Evolutionary conservation across 2,888 invertebrate genomes (phyloP).

Genomic region (Scaeva pyrastri): DNA sequence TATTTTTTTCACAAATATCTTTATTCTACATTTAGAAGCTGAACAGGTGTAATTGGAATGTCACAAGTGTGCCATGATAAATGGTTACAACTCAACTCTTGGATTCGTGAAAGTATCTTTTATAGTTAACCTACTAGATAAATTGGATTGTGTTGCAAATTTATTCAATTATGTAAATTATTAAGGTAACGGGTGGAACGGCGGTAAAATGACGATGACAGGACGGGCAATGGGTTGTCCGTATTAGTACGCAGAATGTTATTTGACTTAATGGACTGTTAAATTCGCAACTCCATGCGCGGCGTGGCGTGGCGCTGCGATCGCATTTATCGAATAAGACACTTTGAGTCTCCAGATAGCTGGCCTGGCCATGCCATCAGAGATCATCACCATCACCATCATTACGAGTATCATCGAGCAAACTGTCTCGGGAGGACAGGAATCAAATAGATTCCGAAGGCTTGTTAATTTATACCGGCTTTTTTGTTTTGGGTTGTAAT

Average conservation of each 20-base stretch:
- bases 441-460: conserved; percentile 23
- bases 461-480: conserved; percentile 37
- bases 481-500: background rate
- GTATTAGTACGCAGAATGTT: background rate
- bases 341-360: conserved; percentile 53
- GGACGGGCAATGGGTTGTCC: background rate
- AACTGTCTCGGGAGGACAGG: conserved; percentile 54
- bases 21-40: conserved; percentile 58
- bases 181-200: background rate
- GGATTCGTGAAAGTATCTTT: conserved; percentile 35
- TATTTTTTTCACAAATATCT: conserved; percentile 21
- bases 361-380: conserved; percentile 23
- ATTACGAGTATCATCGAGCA: no score
- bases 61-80: conserved; percentile 72
- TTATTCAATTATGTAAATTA: conserved; percentile 74
- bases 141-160: conserved; percentile 41
- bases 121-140: background rate
- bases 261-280: conserved; percentile 62
- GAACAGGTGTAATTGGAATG: conserved; percentile 74
- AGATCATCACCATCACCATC: conserved; percentile 50
- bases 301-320: background rate
- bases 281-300: conserved; percentile 50
- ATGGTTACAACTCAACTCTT: conserved; percentile 68
- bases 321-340: conserved; percentile 33
- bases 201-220: no score